Evolutionary conservation across 1,140 invertebrate species (phyloP).

Genomic region (Drosophila navojoa): DNA sequence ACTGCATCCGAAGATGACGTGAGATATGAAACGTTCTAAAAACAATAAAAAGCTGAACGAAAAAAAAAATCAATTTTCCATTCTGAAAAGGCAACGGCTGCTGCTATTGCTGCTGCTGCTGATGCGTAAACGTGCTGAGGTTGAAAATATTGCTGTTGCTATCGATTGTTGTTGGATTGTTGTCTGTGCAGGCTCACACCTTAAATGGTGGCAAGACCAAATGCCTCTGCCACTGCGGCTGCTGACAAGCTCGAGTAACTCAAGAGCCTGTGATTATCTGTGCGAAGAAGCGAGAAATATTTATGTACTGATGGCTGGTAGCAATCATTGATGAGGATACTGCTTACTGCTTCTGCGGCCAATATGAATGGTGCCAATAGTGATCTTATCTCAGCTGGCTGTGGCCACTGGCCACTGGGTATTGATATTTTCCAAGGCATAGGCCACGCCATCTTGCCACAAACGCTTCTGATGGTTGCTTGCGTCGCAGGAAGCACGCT

Average conservation of each 20-base stretch:
- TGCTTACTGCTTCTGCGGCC: conserved; percentile 25
- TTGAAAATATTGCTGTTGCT: conserved; percentile 53
- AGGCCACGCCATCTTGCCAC: conserved; percentile 42
- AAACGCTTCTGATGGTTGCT: conserved; percentile 17
- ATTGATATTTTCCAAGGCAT: conserved; percentile 42
- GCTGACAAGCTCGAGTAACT: conserved; percentile 65
- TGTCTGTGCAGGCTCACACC: conserved; percentile 61
- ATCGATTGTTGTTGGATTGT: conserved; percentile 13
- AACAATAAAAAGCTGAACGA: conserved; percentile 65
- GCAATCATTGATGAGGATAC: conserved; percentile 67
- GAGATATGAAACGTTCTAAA: conserved; percentile 74
- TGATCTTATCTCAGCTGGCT: conserved; percentile 30
- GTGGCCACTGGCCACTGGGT: conserved; percentile 27
- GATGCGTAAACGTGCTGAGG: conserved; percentile 77
- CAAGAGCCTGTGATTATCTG: conserved; percentile 77
- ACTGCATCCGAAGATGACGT: conserved; percentile 57
- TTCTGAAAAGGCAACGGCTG: conserved; percentile 22
- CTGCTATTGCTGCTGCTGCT: conserved; percentile 31
- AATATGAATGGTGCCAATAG: conserved; percentile 44
- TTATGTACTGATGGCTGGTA: conserved; percentile 70
- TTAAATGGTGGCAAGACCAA: conserved; percentile 65
- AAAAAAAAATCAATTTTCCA: conserved; percentile 65
- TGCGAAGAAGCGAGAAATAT: conserved; percentile 70
- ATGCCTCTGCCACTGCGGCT: conserved; percentile 18
- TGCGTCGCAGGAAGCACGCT: conserved; percentile 77